These are phyloP conservation scores for Dilophus febrilis DNA, from an alignment of 2,888 invertebrate species.

Conservation along the genomic window DNA sequence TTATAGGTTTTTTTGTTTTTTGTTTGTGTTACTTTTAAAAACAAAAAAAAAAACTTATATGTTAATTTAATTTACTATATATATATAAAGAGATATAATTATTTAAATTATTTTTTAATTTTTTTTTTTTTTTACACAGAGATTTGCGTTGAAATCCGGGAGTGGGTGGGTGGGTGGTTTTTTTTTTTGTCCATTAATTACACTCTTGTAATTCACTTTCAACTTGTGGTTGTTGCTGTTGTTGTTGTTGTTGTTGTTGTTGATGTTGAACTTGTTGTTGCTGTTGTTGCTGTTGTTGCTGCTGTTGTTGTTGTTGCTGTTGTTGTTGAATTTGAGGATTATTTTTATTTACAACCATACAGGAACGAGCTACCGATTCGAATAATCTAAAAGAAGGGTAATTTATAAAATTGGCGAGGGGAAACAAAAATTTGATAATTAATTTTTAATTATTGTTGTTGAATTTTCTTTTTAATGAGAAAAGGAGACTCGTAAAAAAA, in stretches of 20 bases:
- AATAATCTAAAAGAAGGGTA: conserved; percentile 58
- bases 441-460: not conserved
- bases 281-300: conserved; percentile 16
- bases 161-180: too few species aligned
- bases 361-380: conserved; percentile 90
- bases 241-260: conserved; percentile 22
- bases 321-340: conserved; percentile 24
- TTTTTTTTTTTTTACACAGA: not conserved
- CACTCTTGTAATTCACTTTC: conserved; percentile 27
- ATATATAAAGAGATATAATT: too few species aligned
- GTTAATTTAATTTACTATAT: too few species aligned
- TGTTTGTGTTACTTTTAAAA: too few species aligned
- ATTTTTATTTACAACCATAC: conserved; percentile 72
- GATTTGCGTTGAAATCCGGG: too few species aligned
- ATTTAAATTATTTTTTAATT: not conserved
- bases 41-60: too few species aligned
- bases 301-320: conserved; percentile 21
- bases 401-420: too few species aligned
- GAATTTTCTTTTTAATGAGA: not conserved
- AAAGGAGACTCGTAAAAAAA: not conserved
- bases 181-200: too few species aligned
- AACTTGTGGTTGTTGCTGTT: conserved; percentile 23
- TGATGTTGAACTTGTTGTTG: conserved; percentile 20
- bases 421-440: not conserved
- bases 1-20: too few species aligned